Evolutionary conservation across 2,113 vertebrate genomes (phyloP).

Genomic region (Poecile atricapillus): DNA sequence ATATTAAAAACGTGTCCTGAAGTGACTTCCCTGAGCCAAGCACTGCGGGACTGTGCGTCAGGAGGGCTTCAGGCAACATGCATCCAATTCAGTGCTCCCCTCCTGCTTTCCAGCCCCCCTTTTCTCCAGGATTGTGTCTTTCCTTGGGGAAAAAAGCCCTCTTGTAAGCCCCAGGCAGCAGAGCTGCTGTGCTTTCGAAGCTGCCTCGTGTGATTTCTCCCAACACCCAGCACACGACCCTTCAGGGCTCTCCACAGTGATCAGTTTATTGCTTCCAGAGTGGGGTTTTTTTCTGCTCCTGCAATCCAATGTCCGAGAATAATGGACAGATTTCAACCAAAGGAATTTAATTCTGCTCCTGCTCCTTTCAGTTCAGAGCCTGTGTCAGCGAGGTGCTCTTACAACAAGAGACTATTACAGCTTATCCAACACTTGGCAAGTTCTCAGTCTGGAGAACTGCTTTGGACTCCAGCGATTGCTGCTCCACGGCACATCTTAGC

Average conservation of each 20-base stretch:
- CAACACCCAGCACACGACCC: background rate
- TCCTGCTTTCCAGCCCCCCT: background rate
- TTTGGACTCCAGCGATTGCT: constrained; percentile 58
- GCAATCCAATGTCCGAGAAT: constrained; percentile 21
- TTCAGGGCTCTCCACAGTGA: background rate
- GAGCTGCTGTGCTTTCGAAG: background rate
- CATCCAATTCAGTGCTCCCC: background rate
- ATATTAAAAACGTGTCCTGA: background rate
- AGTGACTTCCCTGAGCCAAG: background rate
- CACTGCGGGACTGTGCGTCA: accelerated
- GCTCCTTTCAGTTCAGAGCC: constrained; percentile 51
- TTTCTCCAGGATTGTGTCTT: background rate
- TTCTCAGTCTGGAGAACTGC: constrained; percentile 64
- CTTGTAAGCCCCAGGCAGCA: background rate
- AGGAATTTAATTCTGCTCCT: constrained; percentile 56
- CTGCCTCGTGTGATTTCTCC: background rate
- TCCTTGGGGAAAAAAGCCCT: background rate
- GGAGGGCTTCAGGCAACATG: background rate
- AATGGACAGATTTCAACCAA: constrained; percentile 39
- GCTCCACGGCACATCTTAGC: constrained; percentile 24
- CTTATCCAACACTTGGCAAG: constrained; percentile 69
- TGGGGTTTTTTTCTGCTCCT: background rate
- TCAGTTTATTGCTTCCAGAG: background rate
- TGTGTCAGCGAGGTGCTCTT: constrained; percentile 61
- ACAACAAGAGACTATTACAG: constrained; percentile 69